Evolutionary conservation across 2,888 invertebrate species (phyloP), one percentile per base, ranked within the genome.

Genomic region (Chalcis sispes): DNA sequence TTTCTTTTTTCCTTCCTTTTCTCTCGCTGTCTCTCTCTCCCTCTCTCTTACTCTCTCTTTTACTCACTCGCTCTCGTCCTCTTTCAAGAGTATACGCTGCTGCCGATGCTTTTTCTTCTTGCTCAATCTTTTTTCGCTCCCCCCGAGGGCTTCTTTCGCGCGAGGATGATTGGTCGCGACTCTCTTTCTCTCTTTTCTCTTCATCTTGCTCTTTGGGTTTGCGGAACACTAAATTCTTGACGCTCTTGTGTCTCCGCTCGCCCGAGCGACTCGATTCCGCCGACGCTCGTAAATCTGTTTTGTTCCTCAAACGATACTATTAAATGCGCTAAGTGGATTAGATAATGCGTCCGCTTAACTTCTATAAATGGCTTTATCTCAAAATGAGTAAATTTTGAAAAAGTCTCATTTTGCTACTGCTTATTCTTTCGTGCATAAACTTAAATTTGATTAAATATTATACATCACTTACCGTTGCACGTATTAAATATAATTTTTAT

Each of bases 1-100:
- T 79, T 77, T 80, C 77, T 58, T 77, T 72, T 66, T 70, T 72
- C 32, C 10, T 78, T 67, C 72, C 76, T 46, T 64, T 46, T 62
- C 59, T 10, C 75, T 72, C 76, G 75, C 78, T 72, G 78, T 80
- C 79, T 77, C 75, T 72, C 18, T 29, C 13, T 54, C 8, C 58
- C 20, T 48, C 48, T n/a, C 23, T 48, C 46, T 62, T 69, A 48
- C 32, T 48, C 61, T 65, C 54, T 59, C 18, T 32, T 46, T 56
- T 20, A 4, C 42, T 25, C 29, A 2, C 1, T 64, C 29, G n/a
- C 15, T 27, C 36, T 62, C 62, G n/a, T 61, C 61, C 27, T 42
- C 42, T 48, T 48, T 46, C 50, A 23, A 48, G 46, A 32, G 42
- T 20, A 48, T 48, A 10, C 13, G 52, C 61, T n/a, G 58, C 61